A percentile compares a stretch with the other conserved stretches of the same genome.
Conservation (phyloP, 2,797 vertebrate species). For the Eremophila alpestris region DNA sequence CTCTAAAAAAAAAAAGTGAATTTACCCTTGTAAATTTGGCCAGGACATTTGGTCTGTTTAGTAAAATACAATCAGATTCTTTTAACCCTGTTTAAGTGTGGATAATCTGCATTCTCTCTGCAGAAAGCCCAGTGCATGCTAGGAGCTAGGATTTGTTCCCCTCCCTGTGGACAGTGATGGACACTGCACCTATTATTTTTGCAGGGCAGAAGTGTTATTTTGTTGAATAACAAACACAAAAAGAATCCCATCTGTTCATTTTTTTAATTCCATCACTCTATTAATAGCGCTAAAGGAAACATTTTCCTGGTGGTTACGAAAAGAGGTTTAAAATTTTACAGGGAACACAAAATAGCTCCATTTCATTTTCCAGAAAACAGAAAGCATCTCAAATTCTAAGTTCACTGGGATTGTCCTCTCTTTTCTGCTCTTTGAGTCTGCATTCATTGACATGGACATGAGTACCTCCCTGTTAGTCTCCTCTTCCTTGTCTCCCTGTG, state of each 20-base stretch:
- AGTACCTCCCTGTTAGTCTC: background rate
- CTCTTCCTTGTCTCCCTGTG: background rate
- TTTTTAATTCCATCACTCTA: background rate
- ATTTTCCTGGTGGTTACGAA: background rate
- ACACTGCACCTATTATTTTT: background rate
- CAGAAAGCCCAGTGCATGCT: background rate
- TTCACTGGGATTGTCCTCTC: background rate
- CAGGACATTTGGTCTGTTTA: background rate
- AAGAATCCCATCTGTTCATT: background rate
- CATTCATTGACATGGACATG: background rate
- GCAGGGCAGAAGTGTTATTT: background rate
- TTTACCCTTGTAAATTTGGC: background rate
- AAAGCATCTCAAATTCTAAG: background rate
- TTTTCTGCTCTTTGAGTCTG: background rate
- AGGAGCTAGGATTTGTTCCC: slow-evolving; percentile 8
- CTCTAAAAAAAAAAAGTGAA: background rate
- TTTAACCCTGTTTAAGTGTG: background rate
- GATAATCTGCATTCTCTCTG: fast-evolving
- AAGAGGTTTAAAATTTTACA: background rate
- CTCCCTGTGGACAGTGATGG: background rate
- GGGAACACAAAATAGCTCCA: background rate
- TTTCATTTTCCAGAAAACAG: background rate
- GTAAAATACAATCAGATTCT: background rate
- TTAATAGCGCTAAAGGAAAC: background rate
- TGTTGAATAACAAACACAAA: background rate